Base-by-base conservation (phyloP, 2,888 invertebrate genomes). In the Sylvicola cinctus region DNA sequence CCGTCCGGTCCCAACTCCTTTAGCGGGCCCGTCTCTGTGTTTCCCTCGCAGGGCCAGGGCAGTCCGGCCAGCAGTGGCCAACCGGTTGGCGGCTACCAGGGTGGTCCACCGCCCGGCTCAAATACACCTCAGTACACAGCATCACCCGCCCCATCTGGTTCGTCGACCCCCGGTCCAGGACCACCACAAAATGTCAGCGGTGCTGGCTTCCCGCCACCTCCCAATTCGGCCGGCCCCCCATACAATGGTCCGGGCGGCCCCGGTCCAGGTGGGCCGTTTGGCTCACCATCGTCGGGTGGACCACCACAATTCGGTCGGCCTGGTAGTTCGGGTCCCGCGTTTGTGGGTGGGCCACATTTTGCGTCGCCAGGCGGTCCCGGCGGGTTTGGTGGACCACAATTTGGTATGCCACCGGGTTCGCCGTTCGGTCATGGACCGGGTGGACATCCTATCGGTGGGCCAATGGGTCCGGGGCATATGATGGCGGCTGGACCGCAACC, bases 121-220 rank as follows among this genome's bases (percentile, higher is more conserved):
- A 79, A 65, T 55, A 83, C 68, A 50, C 83, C 74, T 48, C 83
- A 74, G 62, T 84, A 81, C 58, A 80, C 80, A 47, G 80, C 83
- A 49, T 83, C 83, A 42, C 85, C 85, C 47, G 79, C 74, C 49
- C 83, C 79, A 44, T 83, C 69, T 49, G 83, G 73, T 48, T 69
- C 76, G 33, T 83, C 83, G 44, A 81, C 84, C 28, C 83, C 84
- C 7, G 83, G 80, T 39, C 79, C 76, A 15, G 68, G 66, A 35
- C 70, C 70, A 37, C 69, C 72, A 34, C 67, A 66, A 46, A 60
- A 54, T 48, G 62, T 64, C 38, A 60, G 58, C 35, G 58, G 60
- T 39, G 62, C 61, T 39, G 65, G 60, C 41, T 68, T 63, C 47
- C 62, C 62, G 35, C 64, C 62, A 39, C 62, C 66, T 32, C 58